Base-by-base conservation (phyloP, 2,113 vertebrate genomes). In the Corydoras sp. region DNA sequence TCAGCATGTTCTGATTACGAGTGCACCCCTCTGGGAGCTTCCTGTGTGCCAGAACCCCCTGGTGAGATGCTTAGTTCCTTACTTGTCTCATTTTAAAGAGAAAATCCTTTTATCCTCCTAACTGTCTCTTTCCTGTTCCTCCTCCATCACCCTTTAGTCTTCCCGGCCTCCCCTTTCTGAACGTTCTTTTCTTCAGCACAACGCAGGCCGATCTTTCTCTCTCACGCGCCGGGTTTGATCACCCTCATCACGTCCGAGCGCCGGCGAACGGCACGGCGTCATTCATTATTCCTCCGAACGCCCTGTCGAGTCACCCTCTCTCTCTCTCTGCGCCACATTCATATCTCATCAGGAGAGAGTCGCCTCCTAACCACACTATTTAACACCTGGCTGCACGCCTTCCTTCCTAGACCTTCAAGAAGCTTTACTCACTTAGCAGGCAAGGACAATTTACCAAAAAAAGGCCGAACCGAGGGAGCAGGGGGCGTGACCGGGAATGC, bases 261-360 rank as follows among this genome's bases (percentile, higher is more conserved):
- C 77, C 85, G 66, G 69, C 59, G 61, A 76, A 80, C 79, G 84
- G 85, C 59, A 80, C 80, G 86, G 76, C 68, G 53, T 80, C 80
- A 86, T 88, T 89, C 79, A 74, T 84, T 89, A 89, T 88, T 89
- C 88, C 84, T 68, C 71, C 81, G 78, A 86, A 77, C 84, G 82
- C 86, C 87, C 85, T 79, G 81, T 81, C 76, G 81, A 84, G 80
- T 81, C 65, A 12, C 15, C 50, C 43, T 51, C 68, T 32, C 30
- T 53, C 30, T 53, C 62, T 86, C 85, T 66, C 74, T 83, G 78
- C 73, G 79, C 64, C 77, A 68, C 80, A 80, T 84, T 88, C 83
- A 86, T 84, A 85, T 82, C 82, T 87, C 85, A 88, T 84, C 82
- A 80, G 86, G 84, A 85, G 71, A 86, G 88, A 88, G 74, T 74